Evolutionary conservation across 2,888 invertebrate species (phyloP).

Genomic region (Idaea biselata): DNA sequence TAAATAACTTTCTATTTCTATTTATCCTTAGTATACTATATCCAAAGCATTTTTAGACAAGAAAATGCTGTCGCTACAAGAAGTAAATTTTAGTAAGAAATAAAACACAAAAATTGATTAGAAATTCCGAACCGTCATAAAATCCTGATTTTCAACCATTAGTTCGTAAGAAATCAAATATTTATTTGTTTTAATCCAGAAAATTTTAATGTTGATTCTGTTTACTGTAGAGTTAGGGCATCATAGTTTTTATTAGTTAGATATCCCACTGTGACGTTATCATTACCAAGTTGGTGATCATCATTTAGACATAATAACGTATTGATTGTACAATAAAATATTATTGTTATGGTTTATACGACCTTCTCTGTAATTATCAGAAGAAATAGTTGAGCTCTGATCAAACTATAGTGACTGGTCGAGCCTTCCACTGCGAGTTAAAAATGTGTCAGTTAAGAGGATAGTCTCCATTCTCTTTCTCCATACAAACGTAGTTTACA

Average conservation of each 20-base stretch:
- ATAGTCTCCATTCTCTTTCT: no score
- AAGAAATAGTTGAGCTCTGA: conserved; percentile 17
- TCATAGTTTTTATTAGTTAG: conserved; percentile 27
- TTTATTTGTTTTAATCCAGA: conserved; percentile 26
- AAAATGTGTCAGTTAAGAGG: no score
- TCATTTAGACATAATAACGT: conserved; percentile 34
- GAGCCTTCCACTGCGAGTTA: no score
- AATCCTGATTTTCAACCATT: conserved; percentile 9
- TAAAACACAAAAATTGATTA: neutral
- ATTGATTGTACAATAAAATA: conserved; percentile 44
- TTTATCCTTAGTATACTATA: no score
- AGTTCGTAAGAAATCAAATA: conserved; percentile 24
- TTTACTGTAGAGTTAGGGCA: conserved; percentile 10
- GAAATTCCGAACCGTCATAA: neutral
- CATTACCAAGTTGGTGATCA: conserved; percentile 32
- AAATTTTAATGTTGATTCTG: conserved; percentile 3
- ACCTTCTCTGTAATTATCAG: conserved; percentile 35
- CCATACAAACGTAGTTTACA: no score
- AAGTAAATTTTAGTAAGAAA: neutral
- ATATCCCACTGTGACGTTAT: conserved; percentile 28
- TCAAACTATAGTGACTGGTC: neutral
- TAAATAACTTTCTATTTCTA: no score
- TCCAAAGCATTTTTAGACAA: neutral
- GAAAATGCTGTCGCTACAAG: neutral
- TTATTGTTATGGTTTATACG: conserved; percentile 35